Conservation (phyloP, 2,113 vertebrate genomes). For the Myrmophylax atrothorax region DNA sequence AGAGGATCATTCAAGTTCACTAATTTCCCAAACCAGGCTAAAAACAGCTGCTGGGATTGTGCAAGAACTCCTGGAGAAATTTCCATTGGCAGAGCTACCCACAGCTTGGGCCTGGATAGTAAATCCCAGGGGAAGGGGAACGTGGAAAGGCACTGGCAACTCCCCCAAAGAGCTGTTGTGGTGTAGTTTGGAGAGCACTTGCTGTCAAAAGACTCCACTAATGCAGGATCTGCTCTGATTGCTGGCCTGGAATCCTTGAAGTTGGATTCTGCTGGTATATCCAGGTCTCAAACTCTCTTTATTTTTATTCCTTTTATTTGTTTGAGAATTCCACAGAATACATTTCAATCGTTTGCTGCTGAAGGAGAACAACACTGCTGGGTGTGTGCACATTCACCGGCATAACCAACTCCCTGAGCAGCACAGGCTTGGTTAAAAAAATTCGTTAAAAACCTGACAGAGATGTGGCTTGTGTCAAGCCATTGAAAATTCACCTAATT, state of each 20-base stretch:
- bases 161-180: neutral
- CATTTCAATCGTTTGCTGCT: neutral
- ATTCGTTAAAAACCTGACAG: neutral
- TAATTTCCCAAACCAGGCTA: conserved; percentile 77
- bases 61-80: conserved; percentile 73
- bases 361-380: neutral
- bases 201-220: neutral
- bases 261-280: neutral
- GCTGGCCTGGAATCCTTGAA: neutral
- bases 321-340: neutral
- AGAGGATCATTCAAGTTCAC: conserved; percentile 79
- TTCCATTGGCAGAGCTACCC: conserved; percentile 71
- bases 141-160: conserved; percentile 1
- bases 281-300: neutral
- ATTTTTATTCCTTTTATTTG: neutral
- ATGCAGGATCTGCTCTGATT: neutral
- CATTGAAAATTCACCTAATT: neutral
- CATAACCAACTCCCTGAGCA: neutral
- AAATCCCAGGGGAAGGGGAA: neutral
- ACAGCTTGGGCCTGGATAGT: conserved; percentile 1
- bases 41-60: conserved; percentile 78
- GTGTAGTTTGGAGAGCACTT: neutral
- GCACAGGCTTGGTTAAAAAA: neutral
- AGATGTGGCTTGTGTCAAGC: neutral
- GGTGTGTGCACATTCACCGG: neutral